Evolutionary conservation across 2,113 vertebrate species (phyloP), one percentile per base, ranked within the genome.

Genomic region (Toxotes jaculatrix): DNA sequence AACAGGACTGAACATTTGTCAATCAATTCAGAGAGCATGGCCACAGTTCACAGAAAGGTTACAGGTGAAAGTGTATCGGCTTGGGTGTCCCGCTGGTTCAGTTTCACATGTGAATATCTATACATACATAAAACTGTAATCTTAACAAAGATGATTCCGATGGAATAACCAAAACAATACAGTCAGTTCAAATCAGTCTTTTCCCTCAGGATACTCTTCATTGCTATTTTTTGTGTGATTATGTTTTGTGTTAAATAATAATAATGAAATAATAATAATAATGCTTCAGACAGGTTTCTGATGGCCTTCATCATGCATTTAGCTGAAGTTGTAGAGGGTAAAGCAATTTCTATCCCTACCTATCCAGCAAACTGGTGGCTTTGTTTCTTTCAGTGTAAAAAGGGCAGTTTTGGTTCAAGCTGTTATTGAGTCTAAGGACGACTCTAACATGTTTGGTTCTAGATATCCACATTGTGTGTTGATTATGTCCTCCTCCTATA

Each of bases 21-120:
- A 64, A 67, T 89, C 79, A 80, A 79, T 90, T 55, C 4, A 66
- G 40, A 64, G 53, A 86, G 23, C 7, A 3, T 34, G 17, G 31
- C 5, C 38, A 27, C 42, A 56, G 83, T 70, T 89, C 79, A 62
- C 1, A 1, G 11, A 69, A 2, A 79, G 16, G 13, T 77, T 40
- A 71, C 14, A 77, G 64, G 34, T 74, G 13, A 66, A 80, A 74
- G 51, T 65, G 31, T 57, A 51, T 49, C 62, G 45, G 42, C 13
- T 32, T 4, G 0, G 14, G 10, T 14, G 4, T 64, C 11, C 45
- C 9, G 70, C 7, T 69, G 3, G 1, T 38, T 51, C 51, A 60
- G 12, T 31, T 53, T 42, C 67, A 47, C 42, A 77, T 80, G 55
- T 57, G 45, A 43, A 72, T 32, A 23, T 73, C 34, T 51, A 5